phyloP scores from a whole-genome alignment of 2,797 vertebrate species.

The Bradypodion ventrale region DNA sequence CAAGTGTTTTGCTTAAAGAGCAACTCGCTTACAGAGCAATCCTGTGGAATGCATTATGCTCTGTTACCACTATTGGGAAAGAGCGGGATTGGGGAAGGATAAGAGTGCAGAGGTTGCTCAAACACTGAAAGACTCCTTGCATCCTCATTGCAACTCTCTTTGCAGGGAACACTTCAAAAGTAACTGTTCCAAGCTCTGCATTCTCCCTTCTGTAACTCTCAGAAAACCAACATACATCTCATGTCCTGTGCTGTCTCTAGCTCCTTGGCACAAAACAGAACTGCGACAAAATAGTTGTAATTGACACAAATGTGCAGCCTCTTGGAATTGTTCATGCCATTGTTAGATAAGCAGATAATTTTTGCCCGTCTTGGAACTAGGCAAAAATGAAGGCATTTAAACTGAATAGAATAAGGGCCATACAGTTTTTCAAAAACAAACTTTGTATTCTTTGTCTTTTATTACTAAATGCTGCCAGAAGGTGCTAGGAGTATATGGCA shows the following conservation, averaged over 20 bases:
- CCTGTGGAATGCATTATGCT: no score
- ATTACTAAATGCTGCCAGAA: background rate
- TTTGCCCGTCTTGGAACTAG: background rate
- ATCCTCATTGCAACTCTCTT: background rate
- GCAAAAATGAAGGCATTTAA: no score
- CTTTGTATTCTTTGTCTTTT: background rate
- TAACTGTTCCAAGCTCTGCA: background rate
- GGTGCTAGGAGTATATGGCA: background rate
- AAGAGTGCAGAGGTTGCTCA: background rate
- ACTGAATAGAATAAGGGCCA: no score
- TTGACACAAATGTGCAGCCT: background rate
- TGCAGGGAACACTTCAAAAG: background rate
- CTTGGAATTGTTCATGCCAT: background rate
- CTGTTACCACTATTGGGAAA: no score
- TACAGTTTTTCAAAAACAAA: background rate
- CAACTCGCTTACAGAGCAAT: no score
- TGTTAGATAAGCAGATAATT: background rate
- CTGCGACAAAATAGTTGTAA: background rate
- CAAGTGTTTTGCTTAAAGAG: no score
- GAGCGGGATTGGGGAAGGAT: background rate
- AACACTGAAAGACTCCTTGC: background rate
- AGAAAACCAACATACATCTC: background rate
- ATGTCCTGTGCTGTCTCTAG: background rate
- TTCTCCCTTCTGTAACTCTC: background rate
- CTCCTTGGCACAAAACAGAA: background rate